phyloP scores from a whole-genome alignment of 2,113 vertebrate genomes.

The Pionites leucogaster region DNA sequence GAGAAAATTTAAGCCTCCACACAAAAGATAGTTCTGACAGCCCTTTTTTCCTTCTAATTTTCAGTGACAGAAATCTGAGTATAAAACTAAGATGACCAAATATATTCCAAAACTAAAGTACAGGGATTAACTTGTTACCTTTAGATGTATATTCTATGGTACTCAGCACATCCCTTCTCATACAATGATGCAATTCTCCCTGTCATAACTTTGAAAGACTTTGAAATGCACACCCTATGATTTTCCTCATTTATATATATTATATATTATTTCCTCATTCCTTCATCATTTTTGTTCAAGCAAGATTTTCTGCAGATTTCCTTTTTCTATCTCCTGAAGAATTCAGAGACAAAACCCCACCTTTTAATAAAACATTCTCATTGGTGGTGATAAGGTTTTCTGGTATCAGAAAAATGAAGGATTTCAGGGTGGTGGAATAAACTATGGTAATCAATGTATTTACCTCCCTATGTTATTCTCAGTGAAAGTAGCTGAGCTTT shows the following conservation, averaged over 20 bases:
- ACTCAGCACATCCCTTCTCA: background rate
- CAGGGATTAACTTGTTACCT: background rate
- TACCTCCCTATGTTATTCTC: background rate
- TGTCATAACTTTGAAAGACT: background rate
- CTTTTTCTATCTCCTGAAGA: background rate
- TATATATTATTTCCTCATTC: no score
- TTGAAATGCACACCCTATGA: background rate
- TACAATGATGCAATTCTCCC: background rate
- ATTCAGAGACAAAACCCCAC: constrained; percentile 3
- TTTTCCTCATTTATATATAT: background rate
- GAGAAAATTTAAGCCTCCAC: background rate
- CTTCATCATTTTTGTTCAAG: background rate
- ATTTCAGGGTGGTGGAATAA: background rate
- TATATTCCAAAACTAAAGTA: background rate
- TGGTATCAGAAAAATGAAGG: constrained; percentile 24
- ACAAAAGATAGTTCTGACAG: background rate
- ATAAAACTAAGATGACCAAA: background rate
- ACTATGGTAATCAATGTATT: background rate
- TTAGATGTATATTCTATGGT: background rate
- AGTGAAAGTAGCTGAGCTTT: background rate
- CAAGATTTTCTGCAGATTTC: background rate
- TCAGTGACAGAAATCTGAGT: background rate
- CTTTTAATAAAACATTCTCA: constrained; percentile 13
- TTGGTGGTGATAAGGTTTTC: background rate
- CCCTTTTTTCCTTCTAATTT: background rate